These are phyloP conservation scores for Apomyelois bistriatella DNA, from an alignment of 2,888 invertebrate genomes.

Conservation along the genomic window DNA sequence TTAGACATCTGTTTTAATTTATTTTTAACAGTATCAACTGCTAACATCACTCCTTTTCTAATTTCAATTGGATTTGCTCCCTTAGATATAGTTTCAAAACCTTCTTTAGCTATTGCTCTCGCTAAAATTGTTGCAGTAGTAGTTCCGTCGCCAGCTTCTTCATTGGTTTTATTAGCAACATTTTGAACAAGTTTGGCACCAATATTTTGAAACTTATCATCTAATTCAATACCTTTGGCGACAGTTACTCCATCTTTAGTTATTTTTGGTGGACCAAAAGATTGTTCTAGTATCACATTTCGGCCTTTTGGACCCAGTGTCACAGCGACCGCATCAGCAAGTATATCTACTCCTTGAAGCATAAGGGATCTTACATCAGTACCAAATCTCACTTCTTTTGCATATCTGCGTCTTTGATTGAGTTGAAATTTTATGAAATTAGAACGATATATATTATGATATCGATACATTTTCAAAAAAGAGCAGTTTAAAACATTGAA, in stretches of 20 bases:
- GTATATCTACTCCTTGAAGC: constrained; percentile 97
- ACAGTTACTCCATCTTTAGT: constrained; percentile 99
- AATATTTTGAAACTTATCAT: constrained; percentile 99
- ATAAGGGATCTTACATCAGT: constrained; percentile 96
- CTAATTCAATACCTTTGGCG: constrained; percentile 97
- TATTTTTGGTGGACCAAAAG: constrained; percentile 99
- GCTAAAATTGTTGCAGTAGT: constrained; percentile 99
- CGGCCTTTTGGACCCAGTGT: constrained; percentile 99
- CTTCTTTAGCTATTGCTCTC: constrained; percentile 98
- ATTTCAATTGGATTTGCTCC: constrained; percentile 98
- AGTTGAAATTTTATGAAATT: constrained; percentile 23
- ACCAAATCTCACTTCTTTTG: constrained; percentile 98
- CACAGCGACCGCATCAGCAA: constrained; percentile 99
- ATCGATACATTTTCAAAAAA: constrained; percentile 39
- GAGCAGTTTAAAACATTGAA: constrained; percentile 19
- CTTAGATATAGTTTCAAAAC: constrained; percentile 97
- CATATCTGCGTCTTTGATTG: constrained; percentile 65
- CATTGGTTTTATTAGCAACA: constrained; percentile 99
- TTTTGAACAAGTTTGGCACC: constrained; percentile 98
- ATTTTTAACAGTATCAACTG: constrained; percentile 94
- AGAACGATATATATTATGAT: constrained; percentile 23
- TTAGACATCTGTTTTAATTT: constrained; percentile 93
- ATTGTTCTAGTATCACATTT: constrained; percentile 98
- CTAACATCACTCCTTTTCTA: constrained; percentile 92
- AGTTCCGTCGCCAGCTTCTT: constrained; percentile 99